Base-by-base conservation (phyloP, 2,113 vertebrate genomes). In the Lepus americanus region DNA sequence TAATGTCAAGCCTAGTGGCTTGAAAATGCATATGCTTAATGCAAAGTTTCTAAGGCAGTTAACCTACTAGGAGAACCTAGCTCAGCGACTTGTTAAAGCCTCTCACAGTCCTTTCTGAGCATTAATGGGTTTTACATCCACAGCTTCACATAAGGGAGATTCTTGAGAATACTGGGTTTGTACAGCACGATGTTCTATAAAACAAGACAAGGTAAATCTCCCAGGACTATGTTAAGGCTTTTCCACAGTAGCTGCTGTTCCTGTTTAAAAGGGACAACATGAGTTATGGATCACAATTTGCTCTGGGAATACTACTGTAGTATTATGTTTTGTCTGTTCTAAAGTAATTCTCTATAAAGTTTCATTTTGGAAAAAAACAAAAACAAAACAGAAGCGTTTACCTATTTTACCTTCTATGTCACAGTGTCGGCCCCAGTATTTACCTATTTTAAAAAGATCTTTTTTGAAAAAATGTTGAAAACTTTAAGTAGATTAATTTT, bases 61-160 rank as follows among this genome's bases (percentile, higher is more conserved):
- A 87, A 85, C 31, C 49, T 93, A 69, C 6, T 67, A 8, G 69
- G 36, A 83, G 20, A 74, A 66, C 6, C 16, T 20, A 78, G 33
- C 14, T 94, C 49, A 97, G 53, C 78, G 25, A 88, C 33, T 22
- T 84, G 25, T 84, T 13, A 76, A 93, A 93, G 25, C 9, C 93
- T 92, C 89, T 53, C 31, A 89, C 7, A 59, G 31, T 64, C 55
- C 59, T 77, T 63, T 1, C 29, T 94, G 55, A 93, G 10, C 23
- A 81, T 67, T 81, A 90, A 82, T 89, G 44, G 49, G 9, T 81
- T 90, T 95, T 77, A 61, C 9, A 69, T 80, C 17, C 69, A 23
- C 67, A 76, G 2, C 29, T 90, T 72, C 11, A 92, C 22, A 80
- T 12, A 53, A 49, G 13, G 89, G 29, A 96, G 9, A 3, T 31